Conservation (phyloP, 2,888 invertebrate species). For the Pocota personata region DNA sequence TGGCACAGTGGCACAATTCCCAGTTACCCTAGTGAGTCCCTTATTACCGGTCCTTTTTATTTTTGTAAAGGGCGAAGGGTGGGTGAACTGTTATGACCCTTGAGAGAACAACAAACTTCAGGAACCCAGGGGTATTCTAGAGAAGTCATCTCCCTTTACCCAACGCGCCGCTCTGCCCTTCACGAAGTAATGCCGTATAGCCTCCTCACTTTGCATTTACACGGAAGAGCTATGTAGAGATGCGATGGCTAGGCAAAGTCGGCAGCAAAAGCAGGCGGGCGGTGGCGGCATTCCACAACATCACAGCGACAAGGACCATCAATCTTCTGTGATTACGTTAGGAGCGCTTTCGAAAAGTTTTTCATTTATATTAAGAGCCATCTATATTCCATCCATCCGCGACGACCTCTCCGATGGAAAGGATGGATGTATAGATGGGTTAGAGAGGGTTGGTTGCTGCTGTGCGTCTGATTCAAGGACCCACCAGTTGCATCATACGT, state of each 20-base stretch:
- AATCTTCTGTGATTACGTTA: constrained; percentile 73
- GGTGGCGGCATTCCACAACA: constrained; percentile 55
- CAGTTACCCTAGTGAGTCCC: constrained; percentile 53
- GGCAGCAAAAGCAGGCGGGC: neutral
- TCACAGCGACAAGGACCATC: constrained; percentile 71
- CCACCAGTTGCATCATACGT: constrained; percentile 52
- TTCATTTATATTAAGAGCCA: constrained; percentile 74
- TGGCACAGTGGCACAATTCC: constrained; percentile 68
- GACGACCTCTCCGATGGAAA: constrained; percentile 48
- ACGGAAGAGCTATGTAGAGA: constrained; percentile 35
- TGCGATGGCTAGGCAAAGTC: constrained; percentile 24
- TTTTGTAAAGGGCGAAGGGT: neutral
- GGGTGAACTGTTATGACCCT: constrained; percentile 66
- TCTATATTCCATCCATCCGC: constrained; percentile 72
- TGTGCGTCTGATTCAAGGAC: constrained; percentile 58
- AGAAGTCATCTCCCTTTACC: constrained; percentile 22
- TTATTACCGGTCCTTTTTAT: constrained; percentile 21
- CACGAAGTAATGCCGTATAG: neutral
- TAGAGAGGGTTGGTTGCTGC: constrained; percentile 11
- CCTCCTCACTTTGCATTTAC: constrained; percentile 56
- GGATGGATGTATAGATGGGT: constrained; percentile 31
- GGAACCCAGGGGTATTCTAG: constrained; percentile 29
- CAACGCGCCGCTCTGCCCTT: constrained; percentile 17
- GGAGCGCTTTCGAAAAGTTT: constrained; percentile 73
- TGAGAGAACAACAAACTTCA: constrained; percentile 73